A percentile compares a stretch with the other conserved stretches of the same genome.
Conservation (phyloP, 2,113 vertebrate species). For the Mobula birostris region DNA sequence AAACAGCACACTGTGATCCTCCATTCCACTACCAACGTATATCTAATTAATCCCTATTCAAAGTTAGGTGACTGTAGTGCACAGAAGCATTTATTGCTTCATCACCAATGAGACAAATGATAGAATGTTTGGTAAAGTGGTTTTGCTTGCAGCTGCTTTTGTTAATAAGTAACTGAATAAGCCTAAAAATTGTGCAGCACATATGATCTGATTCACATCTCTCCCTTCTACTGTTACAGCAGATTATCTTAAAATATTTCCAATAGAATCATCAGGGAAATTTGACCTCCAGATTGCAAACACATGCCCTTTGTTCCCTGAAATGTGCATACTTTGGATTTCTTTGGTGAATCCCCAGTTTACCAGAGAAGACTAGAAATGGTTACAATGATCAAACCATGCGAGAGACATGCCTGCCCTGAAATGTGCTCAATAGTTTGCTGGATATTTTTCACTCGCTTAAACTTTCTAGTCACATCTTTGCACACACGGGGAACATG, state of each 20-base stretch:
- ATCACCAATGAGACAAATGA: neutral
- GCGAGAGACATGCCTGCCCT: too few species aligned
- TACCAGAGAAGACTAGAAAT: neutral
- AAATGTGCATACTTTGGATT: neutral
- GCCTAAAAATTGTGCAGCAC: neutral
- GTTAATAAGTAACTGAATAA: slow-evolving; percentile 15
- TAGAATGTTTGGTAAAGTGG: neutral
- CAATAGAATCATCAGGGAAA: neutral
- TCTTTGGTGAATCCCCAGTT: neutral
- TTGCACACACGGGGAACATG: neutral
- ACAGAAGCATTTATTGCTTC: neutral
- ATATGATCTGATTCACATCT: neutral
- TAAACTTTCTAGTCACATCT: neutral
- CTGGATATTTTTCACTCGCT: neutral
- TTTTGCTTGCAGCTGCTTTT: neutral
- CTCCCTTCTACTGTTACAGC: neutral
- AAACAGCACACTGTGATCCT: neutral
- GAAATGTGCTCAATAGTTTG: neutral
- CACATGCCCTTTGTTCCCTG: slow-evolving; percentile 4
- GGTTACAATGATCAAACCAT: neutral
- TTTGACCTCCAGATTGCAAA: neutral
- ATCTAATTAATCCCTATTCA: neutral
- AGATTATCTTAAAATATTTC: neutral
- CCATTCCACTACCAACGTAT: neutral
- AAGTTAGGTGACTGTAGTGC: neutral